Base-by-base conservation (phyloP, 2,797 vertebrate species). In the Sebastes matsubarae region DNA sequence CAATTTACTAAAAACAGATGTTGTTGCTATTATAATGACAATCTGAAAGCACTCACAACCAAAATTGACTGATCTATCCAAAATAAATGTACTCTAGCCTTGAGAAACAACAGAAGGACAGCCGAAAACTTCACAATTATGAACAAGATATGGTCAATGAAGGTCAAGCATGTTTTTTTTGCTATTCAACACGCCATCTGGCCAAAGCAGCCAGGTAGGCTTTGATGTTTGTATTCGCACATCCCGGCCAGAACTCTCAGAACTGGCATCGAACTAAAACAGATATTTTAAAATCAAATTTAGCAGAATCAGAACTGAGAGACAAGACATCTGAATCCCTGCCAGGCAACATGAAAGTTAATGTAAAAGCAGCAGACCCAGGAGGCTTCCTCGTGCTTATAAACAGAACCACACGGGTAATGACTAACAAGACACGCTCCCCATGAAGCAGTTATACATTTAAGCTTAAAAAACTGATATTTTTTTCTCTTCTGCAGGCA, bases 151-250 rank as follows among this genome's bases (percentile, higher is more conserved):
- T 20, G 59, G 50, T 74, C 60, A 30, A 27, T 38, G 73, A 75
- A 77, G 82, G 80, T 75, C 73, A 52, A 60, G 54, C 6, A 14
- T 54, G 42, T 60, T 50, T 42, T 42, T 42, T 55, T 12, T 2
- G 5, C 13, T 42, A 8, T 50, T 68, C 22, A 60, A 30, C 16
- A 36, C 68, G 68, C 76, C 73, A 75, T 82, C 69, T 82, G 82
- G 66, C 50, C 12, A 38, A 75, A 65, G 58, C 65, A 60, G 57
- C 32, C 16, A 60, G 42, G 34, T 61, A 36, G 22, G 24, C 54
- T 75, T 75, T 80, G 70, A 67, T 69, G 70, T 12, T 25, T 65
- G 22, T 12, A 18, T 8, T 6, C 7, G 16, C 46, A 58, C 13
- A 11, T 38, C 16, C 32, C 1, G 67, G 64, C 55, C 58, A 69